Base-by-base conservation (phyloP, 2,113 vertebrate species). In the Manacus vitellinus region DNA sequence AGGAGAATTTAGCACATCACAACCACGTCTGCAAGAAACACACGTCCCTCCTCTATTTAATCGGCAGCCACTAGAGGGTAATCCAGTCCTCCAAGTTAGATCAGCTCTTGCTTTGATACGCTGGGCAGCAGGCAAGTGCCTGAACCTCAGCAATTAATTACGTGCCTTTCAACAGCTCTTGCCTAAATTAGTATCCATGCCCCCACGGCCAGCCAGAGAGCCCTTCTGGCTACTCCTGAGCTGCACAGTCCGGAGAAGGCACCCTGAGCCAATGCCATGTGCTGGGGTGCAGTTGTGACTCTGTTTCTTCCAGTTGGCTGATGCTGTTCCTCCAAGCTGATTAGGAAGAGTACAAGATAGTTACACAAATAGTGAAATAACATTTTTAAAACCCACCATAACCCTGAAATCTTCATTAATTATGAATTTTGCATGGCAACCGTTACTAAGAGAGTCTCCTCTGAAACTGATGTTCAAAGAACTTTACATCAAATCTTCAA, bases 351-450 rank as follows among this genome's bases (percentile, higher is more conserved):
- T 33, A 75, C n/a, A 63, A 94, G 96, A 94, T 88, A 94, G 95
- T 80, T 95, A 82, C 52, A 68, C 78, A 89, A 96, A 96, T 95
- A 97, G 94, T 59, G 70, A 96, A 97, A 95, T 89, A 95, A 91
- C 77, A 33, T 86, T 95, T 94, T 94, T 58, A 84, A 88, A 90
- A 67, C 52, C 52, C 77, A 90, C 92, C 85, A 86, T 72, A 97
- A 95, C 92, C 92, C 89, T 89, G 95, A 97, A 96, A 96, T 95
- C 94, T 94, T 97, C 92, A 95, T 97, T 97, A 97, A 94, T 97
- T 97, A 97, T 97, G 97, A 92, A 98, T 97, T 97, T 97, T 94
- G 88, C 98, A 88, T 98, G 97, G 97, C 97, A 98, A 98, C 98
- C 3, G 96, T 98, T 98, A 97, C 98, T 94, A 98, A 96, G 98